These are phyloP conservation scores for Periophthalmus magnuspinnatus DNA, from an alignment of 2,797 vertebrate genomes.

Conservation along the genomic window DNA sequence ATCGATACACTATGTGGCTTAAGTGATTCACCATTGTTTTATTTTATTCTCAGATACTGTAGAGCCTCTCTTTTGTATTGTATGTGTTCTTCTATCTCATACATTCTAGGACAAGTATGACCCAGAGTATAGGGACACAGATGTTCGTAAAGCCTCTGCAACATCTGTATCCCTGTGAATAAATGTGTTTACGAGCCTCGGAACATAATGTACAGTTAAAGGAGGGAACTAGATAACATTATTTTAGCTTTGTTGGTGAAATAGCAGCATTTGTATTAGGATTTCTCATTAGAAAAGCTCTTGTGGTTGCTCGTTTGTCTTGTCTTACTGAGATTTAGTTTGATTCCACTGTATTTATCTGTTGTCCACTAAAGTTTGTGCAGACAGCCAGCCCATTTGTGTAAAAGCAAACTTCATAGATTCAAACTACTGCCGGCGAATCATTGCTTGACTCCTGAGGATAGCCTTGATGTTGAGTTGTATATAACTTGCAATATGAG, in stretches of 20 bases:
- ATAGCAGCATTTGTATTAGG: conserved; percentile 14
- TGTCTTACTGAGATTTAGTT: conserved; percentile 41
- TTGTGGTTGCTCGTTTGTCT: conserved; percentile 38
- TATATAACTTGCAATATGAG: neutral
- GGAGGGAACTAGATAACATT: conserved; percentile 14
- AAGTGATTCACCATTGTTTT: conserved; percentile 14
- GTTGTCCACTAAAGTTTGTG: conserved; percentile 36
- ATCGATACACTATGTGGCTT: conserved; percentile 11
- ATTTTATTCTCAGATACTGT: neutral
- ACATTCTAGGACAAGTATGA: neutral
- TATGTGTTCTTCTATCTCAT: neutral
- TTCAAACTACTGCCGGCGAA: conserved; percentile 37
- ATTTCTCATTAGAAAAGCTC: conserved; percentile 41
- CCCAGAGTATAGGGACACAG: neutral
- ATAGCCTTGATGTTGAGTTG: conserved; percentile 9
- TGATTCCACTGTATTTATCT: conserved; percentile 35
- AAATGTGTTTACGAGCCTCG: conserved; percentile 10
- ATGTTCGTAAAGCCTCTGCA: neutral
- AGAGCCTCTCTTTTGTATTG: neutral
- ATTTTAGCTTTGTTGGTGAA: conserved; percentile 32
- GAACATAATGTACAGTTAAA: conserved; percentile 23
- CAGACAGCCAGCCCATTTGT: conserved; percentile 15
- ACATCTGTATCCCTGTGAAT: neutral
- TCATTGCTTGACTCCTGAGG: conserved; percentile 34
- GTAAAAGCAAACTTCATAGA: conserved; percentile 32